These are phyloP conservation scores for Meganola albula DNA, from an alignment of 2,888 invertebrate genomes.

Conservation along the genomic window DNA sequence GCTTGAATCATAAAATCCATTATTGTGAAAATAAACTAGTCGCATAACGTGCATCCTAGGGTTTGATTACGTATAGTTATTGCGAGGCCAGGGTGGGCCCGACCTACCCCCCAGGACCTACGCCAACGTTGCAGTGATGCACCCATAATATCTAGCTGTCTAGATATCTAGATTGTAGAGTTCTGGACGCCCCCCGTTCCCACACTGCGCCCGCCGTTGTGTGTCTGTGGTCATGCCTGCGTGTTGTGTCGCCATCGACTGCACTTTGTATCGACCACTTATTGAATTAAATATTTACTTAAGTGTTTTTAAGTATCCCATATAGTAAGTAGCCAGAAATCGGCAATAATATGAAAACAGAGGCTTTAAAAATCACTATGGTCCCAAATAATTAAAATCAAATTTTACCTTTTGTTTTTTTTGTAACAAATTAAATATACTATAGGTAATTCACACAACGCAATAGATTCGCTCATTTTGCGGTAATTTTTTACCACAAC, in stretches of 20 bases:
- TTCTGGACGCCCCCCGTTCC: slow-evolving; percentile 35
- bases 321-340: too few relatives aligned
- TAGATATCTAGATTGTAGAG: slow-evolving; percentile 44
- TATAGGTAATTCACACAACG: too few relatives aligned
- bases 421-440: too few relatives aligned
- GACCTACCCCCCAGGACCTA: slow-evolving; percentile 58
- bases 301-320: too few relatives aligned
- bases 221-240: slow-evolving; percentile 13
- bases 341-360: too few relatives aligned
- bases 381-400: too few relatives aligned
- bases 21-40: slow-evolving; percentile 38
- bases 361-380: too few relatives aligned
- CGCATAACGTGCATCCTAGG: slow-evolving; percentile 29
- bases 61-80: slow-evolving; percentile 54
- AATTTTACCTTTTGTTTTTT: too few relatives aligned
- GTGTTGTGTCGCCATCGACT: slow-evolving; percentile 17
- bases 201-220: slow-evolving; percentile 13
- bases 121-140: slow-evolving; percentile 68
- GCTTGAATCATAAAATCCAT: slow-evolving; percentile 38
- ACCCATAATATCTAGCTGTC: slow-evolving; percentile 48
- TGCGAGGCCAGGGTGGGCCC: slow-evolving; percentile 31
- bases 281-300: too few relatives aligned
- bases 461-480: too few relatives aligned
- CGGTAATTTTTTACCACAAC: too few relatives aligned
- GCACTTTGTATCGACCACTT: slow-evolving; percentile 3